Percentiles rank a stretch among this genome's conserved stretches.
Conservation (phyloP, 2,113 vertebrate genomes). For the Poeciliopsis retropinna region DNA sequence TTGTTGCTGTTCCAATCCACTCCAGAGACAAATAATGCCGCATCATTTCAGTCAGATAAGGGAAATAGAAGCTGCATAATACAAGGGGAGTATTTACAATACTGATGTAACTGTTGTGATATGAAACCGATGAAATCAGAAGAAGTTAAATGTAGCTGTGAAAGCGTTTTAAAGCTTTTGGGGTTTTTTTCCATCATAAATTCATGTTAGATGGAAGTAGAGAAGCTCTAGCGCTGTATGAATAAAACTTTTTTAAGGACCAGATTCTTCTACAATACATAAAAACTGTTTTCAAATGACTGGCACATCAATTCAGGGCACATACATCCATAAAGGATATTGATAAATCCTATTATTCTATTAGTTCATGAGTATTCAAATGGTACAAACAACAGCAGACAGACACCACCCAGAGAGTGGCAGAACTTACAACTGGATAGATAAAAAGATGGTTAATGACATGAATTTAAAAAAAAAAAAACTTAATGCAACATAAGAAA, state of each 20-base stretch:
- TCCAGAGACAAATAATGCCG: conserved; percentile 74
- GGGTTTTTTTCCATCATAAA: conserved; percentile 6
- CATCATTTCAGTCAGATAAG: conserved; percentile 77
- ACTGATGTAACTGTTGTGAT: conserved; percentile 42
- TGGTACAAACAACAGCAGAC: neutral
- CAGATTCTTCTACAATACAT: neutral
- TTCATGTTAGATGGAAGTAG: neutral
- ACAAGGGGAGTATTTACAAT: conserved; percentile 44
- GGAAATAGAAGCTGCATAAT: conserved; percentile 71
- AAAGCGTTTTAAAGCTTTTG: conserved; percentile 20
- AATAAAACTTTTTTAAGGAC: neutral
- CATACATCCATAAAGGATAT: neutral
- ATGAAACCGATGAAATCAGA: conserved; percentile 24
- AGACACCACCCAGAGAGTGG: too few species aligned
- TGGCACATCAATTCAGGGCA: neutral
- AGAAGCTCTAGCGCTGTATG: neutral
- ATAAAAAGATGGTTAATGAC: too few species aligned
- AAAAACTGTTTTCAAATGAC: too few species aligned
- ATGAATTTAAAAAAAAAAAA: too few species aligned
- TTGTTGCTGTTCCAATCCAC: conserved; percentile 75
- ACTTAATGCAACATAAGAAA: too few species aligned
- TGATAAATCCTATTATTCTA: neutral
- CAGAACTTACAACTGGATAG: too few species aligned
- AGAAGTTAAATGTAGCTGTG: conserved; percentile 24
- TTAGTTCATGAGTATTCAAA: neutral